Base-by-base conservation (phyloP, 2,113 vertebrate species). In the Cryptomyrus ogoouensis region DNA sequence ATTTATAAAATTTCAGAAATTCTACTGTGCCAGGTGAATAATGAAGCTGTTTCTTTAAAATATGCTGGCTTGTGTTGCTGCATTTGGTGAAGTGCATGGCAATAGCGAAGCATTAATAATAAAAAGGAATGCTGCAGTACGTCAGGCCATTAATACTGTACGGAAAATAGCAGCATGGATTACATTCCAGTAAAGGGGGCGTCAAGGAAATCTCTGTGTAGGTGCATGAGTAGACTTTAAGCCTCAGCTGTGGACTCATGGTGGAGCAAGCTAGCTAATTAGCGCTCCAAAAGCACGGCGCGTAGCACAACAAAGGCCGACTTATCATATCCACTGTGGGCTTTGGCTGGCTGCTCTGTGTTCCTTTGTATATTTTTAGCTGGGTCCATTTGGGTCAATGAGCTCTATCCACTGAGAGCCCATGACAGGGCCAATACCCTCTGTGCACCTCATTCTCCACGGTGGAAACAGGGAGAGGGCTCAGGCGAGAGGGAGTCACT, bases 311-410 rank as follows among this genome's bases (percentile, higher is more conserved):
- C 74, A 80, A 80, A 80, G 74, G 13, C 5, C 35, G 2, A 80
- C 74, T 77, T 77, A 80, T 80, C 35, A 80, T 42, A 80, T 80
- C 35, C 31, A 77, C 35, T 77, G 70, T 39, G 74, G 39, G 15
- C 35, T 42, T 19, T 19, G 74, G 74, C 15, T 80, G 31, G 35
- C 74, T 80, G 35, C 35, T 42, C 74, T 9, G 1, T 35, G 35
- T 39, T 77, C 70, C 70, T 77, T 77, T 80, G 74, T 39, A 35
- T 80, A 80, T 80, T 80, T 80, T 80, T 80, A 80, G 74, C 31
- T 13, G 70, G 70, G 13, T 35, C 74, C 74, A 80, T 42, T 80
- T 80, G 74, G 74, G 74, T 80, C 74, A 80, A 6, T 80, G 74
- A 80, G 74, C 35, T 80, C 74, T 19, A 80, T 80, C 74, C 74